phyloP scores from a whole-genome alignment of 2,113 vertebrate genomes.

The Promerops cafer region DNA sequence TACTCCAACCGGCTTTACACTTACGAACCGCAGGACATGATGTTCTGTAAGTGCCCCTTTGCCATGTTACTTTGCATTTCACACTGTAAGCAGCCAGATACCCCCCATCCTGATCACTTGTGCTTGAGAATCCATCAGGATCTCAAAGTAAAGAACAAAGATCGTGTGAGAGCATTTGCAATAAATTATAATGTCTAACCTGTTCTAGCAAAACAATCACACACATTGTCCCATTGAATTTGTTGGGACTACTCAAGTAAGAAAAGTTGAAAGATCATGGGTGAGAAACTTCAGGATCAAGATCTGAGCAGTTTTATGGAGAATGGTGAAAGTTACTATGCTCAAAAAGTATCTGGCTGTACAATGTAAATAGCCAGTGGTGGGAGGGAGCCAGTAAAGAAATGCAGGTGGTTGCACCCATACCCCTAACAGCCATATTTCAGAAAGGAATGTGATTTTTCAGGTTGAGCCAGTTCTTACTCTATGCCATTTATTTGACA shows the following conservation, averaged over 20 bases:
- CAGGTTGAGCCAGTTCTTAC: not conserved
- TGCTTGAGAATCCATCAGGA: not conserved
- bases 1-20: conserved; percentile 88
- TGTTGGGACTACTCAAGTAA: not conserved
- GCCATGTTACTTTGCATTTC: not conserved
- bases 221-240: not conserved
- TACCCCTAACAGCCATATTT: not conserved
- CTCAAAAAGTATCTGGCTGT: not conserved
- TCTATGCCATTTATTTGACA: not conserved
- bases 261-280: not conserved
- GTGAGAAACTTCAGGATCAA: not conserved
- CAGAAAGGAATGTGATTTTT: conserved; percentile 48
- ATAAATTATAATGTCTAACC: not conserved
- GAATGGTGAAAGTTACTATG: not conserved
- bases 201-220: not conserved
- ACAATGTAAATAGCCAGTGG: not conserved
- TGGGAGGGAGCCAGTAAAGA: not conserved
- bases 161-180: not conserved
- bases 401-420: not conserved
- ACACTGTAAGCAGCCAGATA: not conserved
- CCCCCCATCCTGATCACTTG: not conserved
- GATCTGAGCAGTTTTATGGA: not conserved
- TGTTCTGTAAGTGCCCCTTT: conserved; percentile 74
- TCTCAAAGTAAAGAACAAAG: not conserved
- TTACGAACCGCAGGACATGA: conserved; percentile 81